Percentiles rank a stretch among this genome's conserved stretches.
These are phyloP conservation scores for Archocentrus centrarchus DNA, from an alignment of 2,113 vertebrate species.

Conservation along the genomic window DNA sequence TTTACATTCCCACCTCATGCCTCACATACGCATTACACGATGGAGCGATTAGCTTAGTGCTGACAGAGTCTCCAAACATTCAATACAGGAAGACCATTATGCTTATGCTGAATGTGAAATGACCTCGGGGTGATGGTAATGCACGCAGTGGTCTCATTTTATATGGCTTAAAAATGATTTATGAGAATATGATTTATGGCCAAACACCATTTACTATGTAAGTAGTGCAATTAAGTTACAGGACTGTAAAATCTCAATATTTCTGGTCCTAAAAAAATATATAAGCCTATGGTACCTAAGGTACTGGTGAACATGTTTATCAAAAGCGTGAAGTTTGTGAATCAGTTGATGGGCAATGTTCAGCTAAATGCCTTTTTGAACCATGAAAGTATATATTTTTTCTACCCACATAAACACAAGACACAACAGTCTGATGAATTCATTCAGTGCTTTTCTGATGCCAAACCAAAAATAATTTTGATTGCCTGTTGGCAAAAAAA, in stretches of 20 bases:
- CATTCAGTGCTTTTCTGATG: constrained; percentile 8
- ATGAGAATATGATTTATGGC: constrained; percentile 35
- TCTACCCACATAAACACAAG: neutral
- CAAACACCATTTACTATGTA: constrained; percentile 26
- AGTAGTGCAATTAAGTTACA: neutral
- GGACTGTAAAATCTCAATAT: neutral
- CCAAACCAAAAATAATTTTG: neutral
- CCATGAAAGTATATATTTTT: neutral
- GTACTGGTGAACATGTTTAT: neutral
- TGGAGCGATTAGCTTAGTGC: constrained; percentile 31
- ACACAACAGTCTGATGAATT: neutral
- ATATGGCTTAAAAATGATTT: constrained; percentile 49
- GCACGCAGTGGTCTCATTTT: constrained; percentile 34
- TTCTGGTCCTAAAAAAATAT: neutral
- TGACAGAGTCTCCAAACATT: constrained; percentile 68
- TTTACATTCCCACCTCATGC: constrained; percentile 65
- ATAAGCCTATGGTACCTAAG: neutral
- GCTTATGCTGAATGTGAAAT: constrained; percentile 36
- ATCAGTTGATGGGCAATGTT: neutral
- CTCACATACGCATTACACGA: constrained; percentile 18
- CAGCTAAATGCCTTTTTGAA: neutral
- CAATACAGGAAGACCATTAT: constrained; percentile 38
- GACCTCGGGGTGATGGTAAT: constrained; percentile 32
- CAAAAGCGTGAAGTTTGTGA: neutral
- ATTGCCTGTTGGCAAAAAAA: constrained; percentile 15